phyloP scores from a whole-genome alignment of 2,113 vertebrate genomes.

The Oncorhynchus masou region DNA sequence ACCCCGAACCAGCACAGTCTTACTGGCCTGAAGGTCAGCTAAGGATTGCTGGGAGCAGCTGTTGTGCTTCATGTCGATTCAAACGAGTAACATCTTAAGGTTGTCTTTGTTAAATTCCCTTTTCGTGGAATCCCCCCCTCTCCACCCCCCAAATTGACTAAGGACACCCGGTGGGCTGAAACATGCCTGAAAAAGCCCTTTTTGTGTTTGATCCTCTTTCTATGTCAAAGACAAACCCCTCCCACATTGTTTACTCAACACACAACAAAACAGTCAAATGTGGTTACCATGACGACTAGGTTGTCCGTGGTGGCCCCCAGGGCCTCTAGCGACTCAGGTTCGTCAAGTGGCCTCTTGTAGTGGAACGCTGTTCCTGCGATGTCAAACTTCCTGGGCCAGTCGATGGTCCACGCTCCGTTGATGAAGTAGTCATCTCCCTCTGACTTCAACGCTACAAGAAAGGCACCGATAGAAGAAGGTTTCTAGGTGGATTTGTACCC shows the following conservation, averaged over 20 bases:
- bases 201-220: not conserved
- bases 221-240: not conserved
- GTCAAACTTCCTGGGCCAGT: conserved; percentile 98
- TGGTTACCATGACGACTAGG: conserved; percentile 92
- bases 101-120: too few relatives aligned
- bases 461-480: conserved; percentile 10
- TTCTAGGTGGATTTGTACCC: conserved; percentile 17
- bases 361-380: conserved; percentile 93
- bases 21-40: conserved; percentile 36
- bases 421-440: conserved; percentile 95
- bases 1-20: conserved; percentile 32
- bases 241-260: not conserved
- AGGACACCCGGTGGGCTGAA: too few relatives aligned
- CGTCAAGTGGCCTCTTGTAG: conserved; percentile 92
- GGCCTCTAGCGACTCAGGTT: conserved; percentile 92
- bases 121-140: too few relatives aligned
- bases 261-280: not conserved
- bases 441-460: conserved; percentile 88
- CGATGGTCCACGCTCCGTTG: conserved; percentile 98
- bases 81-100: conserved; percentile 14
- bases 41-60: conserved; percentile 53
- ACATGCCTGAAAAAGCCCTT: not conserved
- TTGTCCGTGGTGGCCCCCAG: conserved; percentile 91
- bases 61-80: conserved; percentile 44
- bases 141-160: too few relatives aligned